A percentile compares a stretch with the other conserved stretches of the same genome.
These are phyloP conservation scores for Platyscapa corneri DNA, from an alignment of 1,140 invertebrate species.

Conservation along the genomic window DNA sequence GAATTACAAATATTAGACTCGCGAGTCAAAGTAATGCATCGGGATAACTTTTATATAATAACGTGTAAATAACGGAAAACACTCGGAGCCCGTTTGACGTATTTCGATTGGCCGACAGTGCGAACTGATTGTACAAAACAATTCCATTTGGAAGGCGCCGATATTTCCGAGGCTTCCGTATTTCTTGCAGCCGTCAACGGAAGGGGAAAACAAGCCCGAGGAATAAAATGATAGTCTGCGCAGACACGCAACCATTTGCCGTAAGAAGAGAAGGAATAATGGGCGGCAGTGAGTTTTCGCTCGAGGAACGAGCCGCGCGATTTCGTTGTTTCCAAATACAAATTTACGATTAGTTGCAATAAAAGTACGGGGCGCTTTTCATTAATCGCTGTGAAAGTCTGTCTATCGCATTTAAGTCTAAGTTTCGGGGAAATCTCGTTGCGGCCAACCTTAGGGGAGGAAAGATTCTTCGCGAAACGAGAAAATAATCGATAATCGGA, in stretches of 20 bases:
- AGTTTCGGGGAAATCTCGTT: background rate
- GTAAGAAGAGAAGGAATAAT: background rate
- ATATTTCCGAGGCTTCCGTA: constrained; percentile 23
- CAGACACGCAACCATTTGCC: constrained; percentile 20
- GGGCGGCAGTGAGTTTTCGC: background rate
- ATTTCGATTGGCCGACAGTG: background rate
- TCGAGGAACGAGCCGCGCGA: background rate
- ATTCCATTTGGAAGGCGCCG: background rate
- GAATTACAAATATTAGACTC: background rate
- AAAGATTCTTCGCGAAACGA: no score
- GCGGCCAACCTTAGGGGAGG: no score
- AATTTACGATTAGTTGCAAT: no score
- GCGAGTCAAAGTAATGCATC: background rate
- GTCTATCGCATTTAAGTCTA: background rate
- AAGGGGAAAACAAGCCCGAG: background rate
- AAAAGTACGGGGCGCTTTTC: no score
- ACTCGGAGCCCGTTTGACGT: background rate
- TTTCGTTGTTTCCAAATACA: background rate
- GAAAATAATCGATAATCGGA: no score
- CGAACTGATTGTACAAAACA: constrained; percentile 29
- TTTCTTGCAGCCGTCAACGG: constrained; percentile 1
- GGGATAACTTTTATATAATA: background rate
- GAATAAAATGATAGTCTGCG: background rate
- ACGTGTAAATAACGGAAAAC: background rate
- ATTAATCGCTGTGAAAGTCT: background rate